Conservation (phyloP, 2,113 vertebrate species). For the Pedionomus torquatus region DNA sequence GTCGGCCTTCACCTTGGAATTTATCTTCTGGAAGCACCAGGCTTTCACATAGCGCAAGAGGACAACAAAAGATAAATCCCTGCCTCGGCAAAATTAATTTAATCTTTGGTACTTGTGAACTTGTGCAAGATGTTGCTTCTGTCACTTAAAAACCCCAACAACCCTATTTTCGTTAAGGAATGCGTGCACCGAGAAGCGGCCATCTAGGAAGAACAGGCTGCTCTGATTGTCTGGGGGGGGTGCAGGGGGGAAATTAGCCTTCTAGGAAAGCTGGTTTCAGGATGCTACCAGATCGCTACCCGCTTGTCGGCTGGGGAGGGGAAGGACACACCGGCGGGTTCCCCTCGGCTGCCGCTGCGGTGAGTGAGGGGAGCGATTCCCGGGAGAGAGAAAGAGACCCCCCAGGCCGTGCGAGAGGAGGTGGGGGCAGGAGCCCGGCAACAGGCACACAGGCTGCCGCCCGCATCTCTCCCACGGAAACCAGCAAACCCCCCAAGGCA, state of each 20-base stretch:
- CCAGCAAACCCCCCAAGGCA: too few species aligned
- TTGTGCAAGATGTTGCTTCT: not conserved
- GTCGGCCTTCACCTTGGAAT: constrained; percentile 23
- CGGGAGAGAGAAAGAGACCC: too few species aligned
- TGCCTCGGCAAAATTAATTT: not conserved
- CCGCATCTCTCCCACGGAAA: too few species aligned
- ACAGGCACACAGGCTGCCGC: too few species aligned
- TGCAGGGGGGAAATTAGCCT: not conserved
- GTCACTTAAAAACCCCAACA: not conserved
- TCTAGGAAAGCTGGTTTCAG: not conserved
- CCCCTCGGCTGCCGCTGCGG: too few species aligned
- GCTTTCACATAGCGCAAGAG: not conserved
- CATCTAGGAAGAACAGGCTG: not conserved
- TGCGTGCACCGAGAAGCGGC: not conserved
- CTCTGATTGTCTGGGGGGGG: not conserved
- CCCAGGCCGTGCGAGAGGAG: too few species aligned
- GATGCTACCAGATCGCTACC: not conserved
- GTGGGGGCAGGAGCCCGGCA: too few species aligned
- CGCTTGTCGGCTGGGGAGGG: not conserved
- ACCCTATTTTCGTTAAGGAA: not conserved
- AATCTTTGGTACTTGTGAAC: not conserved
- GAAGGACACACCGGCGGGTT: not conserved
- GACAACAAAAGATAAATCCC: not conserved
- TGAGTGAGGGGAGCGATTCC: too few species aligned
- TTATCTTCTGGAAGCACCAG: not conserved